Evolutionary conservation across 2,797 vertebrate species (phyloP).

Genomic region (Apogon talboti): DNA sequence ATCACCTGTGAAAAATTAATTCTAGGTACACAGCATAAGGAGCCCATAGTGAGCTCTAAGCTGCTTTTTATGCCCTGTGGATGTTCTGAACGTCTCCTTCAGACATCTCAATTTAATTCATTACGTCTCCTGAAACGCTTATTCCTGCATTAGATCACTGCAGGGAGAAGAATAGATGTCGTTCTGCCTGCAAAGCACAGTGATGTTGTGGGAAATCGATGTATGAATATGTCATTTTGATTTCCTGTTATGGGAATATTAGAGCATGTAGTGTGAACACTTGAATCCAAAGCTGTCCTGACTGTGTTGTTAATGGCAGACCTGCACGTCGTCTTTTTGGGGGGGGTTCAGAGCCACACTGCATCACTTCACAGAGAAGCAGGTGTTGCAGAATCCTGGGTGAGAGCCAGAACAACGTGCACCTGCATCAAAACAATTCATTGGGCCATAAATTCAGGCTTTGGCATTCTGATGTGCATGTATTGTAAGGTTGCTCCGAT

Average conservation of each 20-base stretch:
- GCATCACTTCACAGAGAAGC: constrained; percentile 19
- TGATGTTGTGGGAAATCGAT: constrained; percentile 48
- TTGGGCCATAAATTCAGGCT: constrained; percentile 14
- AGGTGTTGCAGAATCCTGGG: constrained; percentile 1
- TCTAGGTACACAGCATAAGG: constrained; percentile 12
- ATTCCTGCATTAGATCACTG: constrained; percentile 43
- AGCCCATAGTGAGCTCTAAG: constrained; percentile 15
- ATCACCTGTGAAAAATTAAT: background rate
- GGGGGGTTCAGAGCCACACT: constrained; percentile 19
- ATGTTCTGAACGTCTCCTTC: constrained; percentile 25
- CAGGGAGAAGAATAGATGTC: constrained; percentile 24
- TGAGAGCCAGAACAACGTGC: constrained; percentile 16
- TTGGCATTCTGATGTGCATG: background rate
- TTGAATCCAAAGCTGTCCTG: constrained; percentile 34
- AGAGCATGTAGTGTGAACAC: constrained; percentile 30
- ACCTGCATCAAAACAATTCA: constrained; percentile 1
- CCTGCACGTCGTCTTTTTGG: constrained; percentile 5
- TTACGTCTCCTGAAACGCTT: constrained; percentile 46
- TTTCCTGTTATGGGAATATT: constrained; percentile 51
- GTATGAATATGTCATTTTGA: constrained; percentile 53
- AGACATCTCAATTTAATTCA: constrained; percentile 50
- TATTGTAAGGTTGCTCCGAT: too few relatives aligned
- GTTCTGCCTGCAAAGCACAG: constrained; percentile 17
- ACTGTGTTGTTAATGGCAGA: constrained; percentile 36
- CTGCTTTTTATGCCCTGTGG: constrained; percentile 14